phyloP scores from a whole-genome alignment of 2,797 vertebrate genomes.

The Myoxocephalus aenaeus region DNA sequence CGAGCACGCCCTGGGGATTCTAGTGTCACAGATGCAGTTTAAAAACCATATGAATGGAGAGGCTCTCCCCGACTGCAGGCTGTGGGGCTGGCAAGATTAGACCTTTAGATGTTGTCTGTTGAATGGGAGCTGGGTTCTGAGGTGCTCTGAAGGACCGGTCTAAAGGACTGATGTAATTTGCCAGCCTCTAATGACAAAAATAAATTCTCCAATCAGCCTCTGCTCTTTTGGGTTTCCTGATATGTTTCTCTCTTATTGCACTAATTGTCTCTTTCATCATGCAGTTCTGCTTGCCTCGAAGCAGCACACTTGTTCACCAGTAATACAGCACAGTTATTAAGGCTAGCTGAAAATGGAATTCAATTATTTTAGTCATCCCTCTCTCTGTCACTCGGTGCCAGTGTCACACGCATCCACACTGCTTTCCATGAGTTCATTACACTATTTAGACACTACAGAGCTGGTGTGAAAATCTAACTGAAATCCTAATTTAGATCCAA shows the following conservation, averaged over 20 bases:
- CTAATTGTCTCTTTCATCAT: conserved; percentile 75
- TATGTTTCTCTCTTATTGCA: conserved; percentile 72
- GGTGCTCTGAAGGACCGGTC: conserved; percentile 57
- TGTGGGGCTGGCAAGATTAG: conserved; percentile 75
- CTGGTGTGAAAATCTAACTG: conserved; percentile 17
- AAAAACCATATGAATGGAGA: conserved; percentile 72
- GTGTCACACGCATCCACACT: background rate
- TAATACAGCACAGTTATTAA: conserved; percentile 45
- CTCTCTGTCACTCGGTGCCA: conserved; percentile 27
- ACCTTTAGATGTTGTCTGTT: conserved; percentile 75
- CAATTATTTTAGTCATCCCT: conserved; percentile 35
- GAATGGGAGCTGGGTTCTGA: conserved; percentile 66
- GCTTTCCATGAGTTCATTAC: conserved; percentile 20
- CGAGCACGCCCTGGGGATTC: conserved; percentile 76
- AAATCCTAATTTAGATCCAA: conserved; percentile 24
- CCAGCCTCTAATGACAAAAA: conserved; percentile 73
- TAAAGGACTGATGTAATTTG: conserved; percentile 81
- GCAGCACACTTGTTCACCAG: conserved; percentile 47
- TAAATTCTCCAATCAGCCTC: conserved; percentile 67
- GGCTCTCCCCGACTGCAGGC: conserved; percentile 69
- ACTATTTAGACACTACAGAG: background rate
- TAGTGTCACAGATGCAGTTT: conserved; percentile 80
- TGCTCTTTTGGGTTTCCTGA: conserved; percentile 66
- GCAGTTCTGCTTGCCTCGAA: conserved; percentile 51
- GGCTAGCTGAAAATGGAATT: conserved; percentile 45